Evolutionary conservation across 2,888 invertebrate species (phyloP).

Genomic region (Rhagophthalmus giganteus): DNA sequence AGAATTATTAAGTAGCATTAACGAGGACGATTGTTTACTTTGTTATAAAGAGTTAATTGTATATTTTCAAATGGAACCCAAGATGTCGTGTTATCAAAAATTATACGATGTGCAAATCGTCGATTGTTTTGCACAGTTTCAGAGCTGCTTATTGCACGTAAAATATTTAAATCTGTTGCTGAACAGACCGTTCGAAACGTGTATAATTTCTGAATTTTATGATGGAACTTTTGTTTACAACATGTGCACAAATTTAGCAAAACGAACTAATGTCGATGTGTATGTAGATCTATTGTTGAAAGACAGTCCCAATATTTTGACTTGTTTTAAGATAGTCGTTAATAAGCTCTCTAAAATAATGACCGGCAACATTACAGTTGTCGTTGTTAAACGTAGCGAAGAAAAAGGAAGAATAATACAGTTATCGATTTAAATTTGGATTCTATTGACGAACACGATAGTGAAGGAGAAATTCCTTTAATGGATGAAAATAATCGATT

Average conservation of each 20-base stretch:
- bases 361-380: conserved; percentile 17
- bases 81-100: conserved; percentile 59
- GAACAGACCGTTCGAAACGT: conserved; percentile 60
- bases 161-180: conserved; percentile 69
- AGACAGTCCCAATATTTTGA: conserved; percentile 45
- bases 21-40: conserved; percentile 62
- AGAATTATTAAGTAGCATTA: conserved; percentile 59
- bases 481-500: conserved; percentile 45
- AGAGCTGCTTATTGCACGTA: conserved; percentile 63
- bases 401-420: conserved; percentile 31
- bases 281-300: conserved; percentile 56
- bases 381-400: conserved; percentile 30
- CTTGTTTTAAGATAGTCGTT: conserved; percentile 42
- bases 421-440: conserved; percentile 7
- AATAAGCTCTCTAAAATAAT: conserved; percentile 33
- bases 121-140: conserved; percentile 69
- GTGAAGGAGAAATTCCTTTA: conserved; percentile 33
- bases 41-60: conserved; percentile 62
- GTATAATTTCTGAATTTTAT: conserved; percentile 65
- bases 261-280: conserved; percentile 58
- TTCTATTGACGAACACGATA: conserved; percentile 18
- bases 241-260: conserved; percentile 64
- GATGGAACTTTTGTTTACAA: conserved; percentile 81
- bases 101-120: conserved; percentile 62
- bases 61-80: conserved; percentile 63